phyloP scores from a whole-genome alignment of 2,888 invertebrate genomes.

The Parelbella ahira region DNA sequence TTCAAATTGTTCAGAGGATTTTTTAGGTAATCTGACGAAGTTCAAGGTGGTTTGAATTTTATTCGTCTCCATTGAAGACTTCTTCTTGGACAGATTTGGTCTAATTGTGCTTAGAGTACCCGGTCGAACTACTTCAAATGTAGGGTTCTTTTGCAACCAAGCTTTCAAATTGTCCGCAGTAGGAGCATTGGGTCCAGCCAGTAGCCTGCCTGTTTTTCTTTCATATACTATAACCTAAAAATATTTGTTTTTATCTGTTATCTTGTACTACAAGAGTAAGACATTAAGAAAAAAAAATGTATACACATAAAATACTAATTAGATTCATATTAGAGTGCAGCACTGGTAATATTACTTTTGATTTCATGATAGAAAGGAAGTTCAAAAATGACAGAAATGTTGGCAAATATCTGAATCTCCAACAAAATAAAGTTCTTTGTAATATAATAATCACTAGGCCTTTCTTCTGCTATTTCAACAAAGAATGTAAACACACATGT shows the following conservation, averaged over 20 bases:
- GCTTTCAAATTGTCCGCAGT: slow-evolving; percentile 87
- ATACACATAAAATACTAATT: too few relatives aligned
- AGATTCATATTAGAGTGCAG: too few relatives aligned
- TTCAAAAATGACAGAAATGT: too few relatives aligned
- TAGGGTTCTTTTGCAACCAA: slow-evolving; percentile 93
- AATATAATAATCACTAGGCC: too few relatives aligned
- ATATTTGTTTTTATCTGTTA: too few relatives aligned
- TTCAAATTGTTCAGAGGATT: slow-evolving; percentile 42
- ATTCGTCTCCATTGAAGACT: slow-evolving; percentile 43
- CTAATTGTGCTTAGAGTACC: slow-evolving; percentile 75
- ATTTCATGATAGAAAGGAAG: too few relatives aligned
- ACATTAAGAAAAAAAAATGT: slow-evolving; percentile 1
- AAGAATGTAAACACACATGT: too few relatives aligned
- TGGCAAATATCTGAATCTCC: too few relatives aligned
- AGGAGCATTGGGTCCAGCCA: slow-evolving; percentile 91
- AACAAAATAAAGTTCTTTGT: too few relatives aligned
- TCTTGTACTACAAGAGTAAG: too few relatives aligned
- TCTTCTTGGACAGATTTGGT: slow-evolving; percentile 56
- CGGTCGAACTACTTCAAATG: slow-evolving; percentile 90
- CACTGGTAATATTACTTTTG: too few relatives aligned
- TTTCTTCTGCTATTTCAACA: too few relatives aligned
- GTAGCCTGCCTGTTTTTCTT: slow-evolving; percentile 86
- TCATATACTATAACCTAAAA: slow-evolving; percentile 90
- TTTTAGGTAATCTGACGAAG: slow-evolving; percentile 63
- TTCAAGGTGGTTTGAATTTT: slow-evolving; percentile 75